Evolutionary conservation across 1,140 invertebrate genomes (phyloP).

Genomic region (Euura saliciscinereae): DNA sequence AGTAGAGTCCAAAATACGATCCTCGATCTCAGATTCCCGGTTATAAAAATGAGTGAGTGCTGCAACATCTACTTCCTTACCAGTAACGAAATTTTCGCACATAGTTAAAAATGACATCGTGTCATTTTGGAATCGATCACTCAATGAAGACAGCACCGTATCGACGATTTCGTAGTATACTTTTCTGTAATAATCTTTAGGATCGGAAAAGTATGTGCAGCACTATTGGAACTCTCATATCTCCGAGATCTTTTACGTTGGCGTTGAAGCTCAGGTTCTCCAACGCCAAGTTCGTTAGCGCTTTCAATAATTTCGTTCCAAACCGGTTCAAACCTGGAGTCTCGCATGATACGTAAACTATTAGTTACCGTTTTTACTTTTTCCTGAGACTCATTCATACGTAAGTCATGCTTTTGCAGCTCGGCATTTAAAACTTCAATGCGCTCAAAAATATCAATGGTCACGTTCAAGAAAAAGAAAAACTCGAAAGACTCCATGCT

Average conservation of each 20-base stretch:
- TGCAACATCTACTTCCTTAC: not conserved
- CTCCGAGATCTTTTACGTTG: slow-evolving; percentile 9
- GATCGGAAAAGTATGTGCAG: slow-evolving; percentile 9
- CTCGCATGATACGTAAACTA: slow-evolving; percentile 8
- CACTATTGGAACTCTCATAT: not conserved
- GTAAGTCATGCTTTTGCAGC: slow-evolving; percentile 1
- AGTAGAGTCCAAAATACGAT: not conserved
- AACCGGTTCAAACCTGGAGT: slow-evolving; percentile 18
- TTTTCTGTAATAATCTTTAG: slow-evolving; percentile 15
- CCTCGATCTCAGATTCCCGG: not conserved
- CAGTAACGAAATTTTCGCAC: slow-evolving; percentile 16
- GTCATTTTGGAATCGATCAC: slow-evolving; percentile 13
- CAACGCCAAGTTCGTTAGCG: slow-evolving; percentile 12
- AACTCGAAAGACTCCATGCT: slow-evolving; percentile 19
- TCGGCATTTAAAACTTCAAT: slow-evolving; percentile 17
- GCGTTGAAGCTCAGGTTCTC: slow-evolving; percentile 17
- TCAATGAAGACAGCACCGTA: slow-evolving; percentile 13
- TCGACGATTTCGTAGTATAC: slow-evolving; percentile 18
- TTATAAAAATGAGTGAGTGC: slow-evolving; percentile 9
- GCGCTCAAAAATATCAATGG: slow-evolving; percentile 4
- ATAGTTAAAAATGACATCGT: slow-evolving; percentile 16
- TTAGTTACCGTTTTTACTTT: slow-evolving; percentile 15
- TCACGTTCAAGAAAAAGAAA: slow-evolving; percentile 18
- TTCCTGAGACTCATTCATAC: slow-evolving; percentile 20
- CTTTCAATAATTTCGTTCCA: slow-evolving; percentile 16